phyloP scores from a whole-genome alignment of 2,113 vertebrate species.

The Ceratotherium simum region DNA sequence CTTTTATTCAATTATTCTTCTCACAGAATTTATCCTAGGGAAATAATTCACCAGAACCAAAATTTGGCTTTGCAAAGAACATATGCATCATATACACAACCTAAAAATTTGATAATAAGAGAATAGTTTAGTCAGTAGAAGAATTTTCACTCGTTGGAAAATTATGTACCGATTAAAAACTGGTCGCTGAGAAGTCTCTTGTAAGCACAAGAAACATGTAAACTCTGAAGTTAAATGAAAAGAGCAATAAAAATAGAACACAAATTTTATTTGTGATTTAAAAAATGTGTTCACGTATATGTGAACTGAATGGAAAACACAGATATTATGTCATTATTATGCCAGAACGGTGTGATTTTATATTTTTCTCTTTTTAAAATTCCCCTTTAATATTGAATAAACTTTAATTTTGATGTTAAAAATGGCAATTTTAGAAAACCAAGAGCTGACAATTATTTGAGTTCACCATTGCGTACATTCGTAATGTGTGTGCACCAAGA shows the following conservation, averaged over 20 bases:
- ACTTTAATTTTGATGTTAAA: not conserved
- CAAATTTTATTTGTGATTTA: not conserved
- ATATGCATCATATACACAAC: not conserved
- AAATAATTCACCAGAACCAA: not conserved
- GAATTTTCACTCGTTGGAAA: slow-evolving; percentile 16
- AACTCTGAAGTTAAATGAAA: not conserved
- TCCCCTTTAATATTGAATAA: not conserved
- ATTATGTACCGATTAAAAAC: not conserved
- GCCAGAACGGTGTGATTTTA: not conserved
- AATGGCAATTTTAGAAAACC: not conserved
- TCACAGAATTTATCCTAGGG: not conserved
- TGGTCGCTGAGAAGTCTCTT: not conserved
- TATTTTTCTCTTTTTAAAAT: not conserved
- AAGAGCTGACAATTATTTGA: not conserved
- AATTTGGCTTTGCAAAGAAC: not conserved
- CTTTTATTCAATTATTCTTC: not conserved
- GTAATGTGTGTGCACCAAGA: not conserved
- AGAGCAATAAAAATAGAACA: not conserved
- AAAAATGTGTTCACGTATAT: not conserved
- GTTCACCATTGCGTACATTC: not conserved
- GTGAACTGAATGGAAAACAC: not conserved
- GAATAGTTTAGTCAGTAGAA: not conserved
- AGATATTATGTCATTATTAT: not conserved
- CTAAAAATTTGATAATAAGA: not conserved
- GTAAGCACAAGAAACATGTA: not conserved